Percentiles rank a stretch among this genome's conserved stretches.
Conservation (phyloP, 2,797 vertebrate species). For the Neosilurus mollespiculum region DNA sequence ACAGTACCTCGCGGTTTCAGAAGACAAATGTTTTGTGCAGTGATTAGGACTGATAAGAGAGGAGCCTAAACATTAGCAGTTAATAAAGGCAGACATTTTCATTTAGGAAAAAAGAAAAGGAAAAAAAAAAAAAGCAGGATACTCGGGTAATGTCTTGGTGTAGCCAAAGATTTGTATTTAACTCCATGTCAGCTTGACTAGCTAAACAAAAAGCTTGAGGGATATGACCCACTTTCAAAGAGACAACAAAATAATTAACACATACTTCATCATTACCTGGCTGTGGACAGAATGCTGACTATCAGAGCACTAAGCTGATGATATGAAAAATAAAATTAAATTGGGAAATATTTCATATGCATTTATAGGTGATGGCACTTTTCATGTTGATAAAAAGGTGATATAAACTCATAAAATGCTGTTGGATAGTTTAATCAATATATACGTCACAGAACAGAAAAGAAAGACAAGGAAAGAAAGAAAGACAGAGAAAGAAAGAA, state of each 20-base stretch:
- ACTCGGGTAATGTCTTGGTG: background rate
- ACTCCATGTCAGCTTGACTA: conserved; percentile 19
- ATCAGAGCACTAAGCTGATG: background rate
- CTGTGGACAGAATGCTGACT: background rate
- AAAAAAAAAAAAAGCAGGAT: background rate
- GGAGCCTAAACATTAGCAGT: background rate
- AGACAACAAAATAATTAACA: conserved; percentile 33
- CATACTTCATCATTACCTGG: background rate
- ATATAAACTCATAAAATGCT: background rate
- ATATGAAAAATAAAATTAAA: background rate
- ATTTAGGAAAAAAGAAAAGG: background rate
- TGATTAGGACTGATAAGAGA: background rate
- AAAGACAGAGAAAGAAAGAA: no score
- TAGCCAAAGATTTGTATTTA: conserved; percentile 14
- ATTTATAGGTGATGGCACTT: background rate
- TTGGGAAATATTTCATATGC: no score
- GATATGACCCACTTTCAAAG: conserved; percentile 45
- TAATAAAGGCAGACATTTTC: background rate
- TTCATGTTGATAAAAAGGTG: background rate
- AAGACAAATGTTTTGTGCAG: background rate
- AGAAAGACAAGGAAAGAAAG: background rate
- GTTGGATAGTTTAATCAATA: background rate
- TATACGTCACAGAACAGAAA: background rate
- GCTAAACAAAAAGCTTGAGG: conserved; percentile 27
- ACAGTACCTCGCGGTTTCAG: background rate